phyloP scores from a whole-genome alignment of 2,113 vertebrate genomes.

The Glaucidium brasilianum region DNA sequence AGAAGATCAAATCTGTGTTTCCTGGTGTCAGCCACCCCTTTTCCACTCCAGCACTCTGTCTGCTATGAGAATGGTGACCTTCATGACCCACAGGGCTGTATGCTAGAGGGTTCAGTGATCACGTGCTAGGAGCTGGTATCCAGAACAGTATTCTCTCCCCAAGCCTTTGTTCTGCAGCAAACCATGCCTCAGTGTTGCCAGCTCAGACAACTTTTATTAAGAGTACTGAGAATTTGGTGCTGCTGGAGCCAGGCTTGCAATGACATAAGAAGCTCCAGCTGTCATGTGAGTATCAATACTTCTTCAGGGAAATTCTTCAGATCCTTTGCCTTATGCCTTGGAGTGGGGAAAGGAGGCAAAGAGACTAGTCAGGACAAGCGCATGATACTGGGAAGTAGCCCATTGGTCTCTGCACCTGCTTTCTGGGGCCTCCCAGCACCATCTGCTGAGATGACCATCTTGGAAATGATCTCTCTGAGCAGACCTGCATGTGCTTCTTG shows the following conservation, averaged over 20 bases:
- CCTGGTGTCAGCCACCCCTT: not conserved
- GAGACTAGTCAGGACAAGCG: not conserved
- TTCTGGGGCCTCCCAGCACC: not conserved
- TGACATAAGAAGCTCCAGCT: not conserved
- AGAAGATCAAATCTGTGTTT: not conserved
- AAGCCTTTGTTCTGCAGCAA: not conserved
- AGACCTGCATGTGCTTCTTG: not conserved
- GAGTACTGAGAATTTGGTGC: not conserved
- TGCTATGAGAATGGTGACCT: not conserved
- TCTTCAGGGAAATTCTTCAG: not conserved
- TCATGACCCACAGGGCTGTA: not conserved
- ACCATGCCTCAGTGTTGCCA: not conserved
- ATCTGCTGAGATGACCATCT: not conserved
- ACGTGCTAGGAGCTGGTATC: not conserved
- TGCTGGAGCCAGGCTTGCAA: not conserved
- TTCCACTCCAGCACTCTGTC: not conserved
- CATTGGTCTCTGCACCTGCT: not conserved
- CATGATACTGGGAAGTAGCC: not conserved
- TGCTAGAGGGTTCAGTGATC: not conserved
- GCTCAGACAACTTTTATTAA: not conserved
- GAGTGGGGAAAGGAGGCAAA: not conserved
- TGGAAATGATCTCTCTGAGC: not conserved
- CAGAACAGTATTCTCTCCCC: not conserved
- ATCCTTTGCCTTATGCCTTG: not conserved
- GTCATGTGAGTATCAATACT: fast-evolving